Evolutionary conservation across 2,797 vertebrate species (phyloP), one percentile per base, ranked within the genome.

Genomic region (Emydoidea blandingii): DNA sequence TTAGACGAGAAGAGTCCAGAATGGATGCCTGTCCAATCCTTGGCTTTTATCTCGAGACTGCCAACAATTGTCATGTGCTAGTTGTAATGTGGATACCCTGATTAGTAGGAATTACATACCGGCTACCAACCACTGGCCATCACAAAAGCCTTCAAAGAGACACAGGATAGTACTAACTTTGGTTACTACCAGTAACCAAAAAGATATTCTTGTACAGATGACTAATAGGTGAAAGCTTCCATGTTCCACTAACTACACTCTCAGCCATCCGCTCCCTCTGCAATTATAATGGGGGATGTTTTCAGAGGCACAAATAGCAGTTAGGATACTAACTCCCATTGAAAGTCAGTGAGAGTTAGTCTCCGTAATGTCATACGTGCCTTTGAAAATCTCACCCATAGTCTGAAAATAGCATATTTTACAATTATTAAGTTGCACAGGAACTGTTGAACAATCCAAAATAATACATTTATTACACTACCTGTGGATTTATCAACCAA

Each of bases 301-400:
- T 31, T 79, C 12, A 74, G 1, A 7, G 57, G 41, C 3, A 54
- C 3, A 59, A 0, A 2, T 11, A 16, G 1, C 49, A 68, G 85
- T 86, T 93, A 91, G 79, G 95, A 92, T 6, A 9, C 12, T 81
- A 81, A 15, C 1, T 93, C 2, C 21, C 94, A 8, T 79, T 89
- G 34, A 84, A 89, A 87, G 5, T 14, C 74, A 74, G n/a, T 9
- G 5, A 31, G 37, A 10, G 37, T 6, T 87, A 3, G 25, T 8
- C 18, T 79, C 18, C 29, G 79, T 88, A 91, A 83, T 57, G 6
- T 29, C 4, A 52, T 5, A 0, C 0, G 2, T 79, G 12, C 34
- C 10, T 23, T 88, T 85, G 9, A 91, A 19, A 62, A 85, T 57
- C 31, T 89, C n/a, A 25, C 85, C 29, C 79, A 27, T 3, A 81